Evolutionary conservation across 2,113 vertebrate genomes (phyloP), one percentile per base, ranked within the genome.

Genomic region (Brachirus orientalis): DNA sequence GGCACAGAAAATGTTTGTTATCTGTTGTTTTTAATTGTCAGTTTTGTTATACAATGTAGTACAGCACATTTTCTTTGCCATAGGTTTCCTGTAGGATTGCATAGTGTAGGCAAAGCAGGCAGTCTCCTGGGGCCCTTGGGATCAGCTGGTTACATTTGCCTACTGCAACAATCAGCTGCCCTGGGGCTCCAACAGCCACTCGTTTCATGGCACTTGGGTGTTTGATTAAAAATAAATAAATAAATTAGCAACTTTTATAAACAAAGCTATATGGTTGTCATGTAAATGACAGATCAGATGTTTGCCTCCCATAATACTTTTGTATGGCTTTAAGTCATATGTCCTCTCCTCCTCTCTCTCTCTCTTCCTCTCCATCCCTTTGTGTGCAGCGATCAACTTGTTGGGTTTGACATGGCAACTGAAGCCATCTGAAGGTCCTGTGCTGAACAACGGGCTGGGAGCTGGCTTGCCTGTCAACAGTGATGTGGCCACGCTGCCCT

Each of bases 321-420:
- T 17, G 69, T 66, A 41, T 40, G 3, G n/a, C 33, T 76, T 10
- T 10, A 47, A 28, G 28, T 28, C 28, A 28, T 28, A 28, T 28
- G 3, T 28, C 28, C 28, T 28, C 28, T 28, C 28, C 28, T 28
- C 28, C 43, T 46, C 20, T 18, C 67, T 83, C 19, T 40, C 38
- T 43, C 45, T 33, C 61, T 73, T 91, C 72, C 84, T 91, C 78
- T 88, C 90, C 85, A 3, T 63, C 57, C 55, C 52, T 85, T 38
- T 85, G 73, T 69, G 73, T 82, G 84, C 94, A 98, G 97, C 96
- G 51, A 98, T 99, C 95, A 97, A 99, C 92, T 93, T 99, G 91
- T 95, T 99, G 86, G 97, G 96, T 84, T 94, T 99, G 75, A 97
- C 97, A 74, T 99, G 97, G 97, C 96, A 97, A 93, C 95, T 99